Conservation (phyloP, 1,140 invertebrate species). For the Andricus grossulariae region DNA sequence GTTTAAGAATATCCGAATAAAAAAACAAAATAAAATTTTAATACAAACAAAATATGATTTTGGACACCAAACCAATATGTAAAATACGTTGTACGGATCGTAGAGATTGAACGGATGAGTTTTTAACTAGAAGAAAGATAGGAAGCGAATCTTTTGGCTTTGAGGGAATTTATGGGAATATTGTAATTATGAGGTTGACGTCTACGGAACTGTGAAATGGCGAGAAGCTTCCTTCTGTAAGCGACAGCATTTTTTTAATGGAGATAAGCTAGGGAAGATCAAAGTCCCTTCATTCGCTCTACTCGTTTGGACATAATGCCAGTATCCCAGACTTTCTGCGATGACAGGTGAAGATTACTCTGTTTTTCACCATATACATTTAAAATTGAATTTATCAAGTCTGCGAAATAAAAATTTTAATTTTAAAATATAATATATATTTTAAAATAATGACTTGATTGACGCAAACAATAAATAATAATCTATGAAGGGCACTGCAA, state of each 20-base stretch:
- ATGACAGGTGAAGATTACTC: background rate
- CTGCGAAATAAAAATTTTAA: background rate
- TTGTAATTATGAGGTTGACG: conserved; percentile 11
- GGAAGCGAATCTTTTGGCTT: background rate
- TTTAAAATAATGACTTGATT: too few relatives aligned
- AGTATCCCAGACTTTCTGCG: background rate
- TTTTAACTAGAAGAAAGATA: background rate
- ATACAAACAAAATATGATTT: too few relatives aligned
- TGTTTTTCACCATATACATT: background rate
- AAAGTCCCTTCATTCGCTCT: conserved; percentile 25
- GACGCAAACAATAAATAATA: too few relatives aligned
- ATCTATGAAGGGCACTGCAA: too few relatives aligned
- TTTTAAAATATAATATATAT: background rate
- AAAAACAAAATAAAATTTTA: too few relatives aligned
- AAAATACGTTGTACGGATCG: background rate
- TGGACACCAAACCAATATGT: background rate
- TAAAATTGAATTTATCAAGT: background rate
- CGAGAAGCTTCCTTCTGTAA: background rate
- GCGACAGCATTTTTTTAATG: background rate
- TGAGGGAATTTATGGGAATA: background rate
- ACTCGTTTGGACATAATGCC: conserved; percentile 4
- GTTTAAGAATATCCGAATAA: too few relatives aligned
- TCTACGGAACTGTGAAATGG: background rate
- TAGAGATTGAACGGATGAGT: background rate
- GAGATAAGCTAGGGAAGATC: background rate